Base-by-base conservation (phyloP, 2,797 vertebrate genomes). In the Glossophaga mutica region DNA sequence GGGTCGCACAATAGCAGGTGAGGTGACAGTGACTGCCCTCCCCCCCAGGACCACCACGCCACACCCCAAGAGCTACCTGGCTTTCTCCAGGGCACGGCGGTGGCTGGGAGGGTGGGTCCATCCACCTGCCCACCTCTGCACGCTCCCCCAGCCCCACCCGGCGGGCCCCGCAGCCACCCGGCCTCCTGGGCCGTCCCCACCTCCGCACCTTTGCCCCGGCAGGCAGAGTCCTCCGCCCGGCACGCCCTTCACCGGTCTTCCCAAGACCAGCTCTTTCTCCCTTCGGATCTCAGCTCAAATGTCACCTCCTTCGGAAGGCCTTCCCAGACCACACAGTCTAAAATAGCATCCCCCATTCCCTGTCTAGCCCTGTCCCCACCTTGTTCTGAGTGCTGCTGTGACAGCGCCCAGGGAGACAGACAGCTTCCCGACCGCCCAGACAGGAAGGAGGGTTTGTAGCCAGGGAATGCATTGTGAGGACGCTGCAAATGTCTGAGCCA, bases 401-500 rank as follows among this genome's bases (percentile, higher is more conserved):
- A 15, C 39, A 14, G 21, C 18, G 21, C 26, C 6, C 1, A 55
- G 24, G 34, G 1, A 11, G 48, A 26, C 9, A 57, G 37, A 14
- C 29, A 15, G 10, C 46, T 32, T 3, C 55, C 59, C 3, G 0
- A 19, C 24, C 18, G 1, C 57, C 29, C 0, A 0, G 2, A 7
- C 16, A 9, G 52, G 57, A 12, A 59, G 9, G 57, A 59, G 57
- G 24, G 10, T 12, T 2, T 59, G 57, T 26, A 29, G 57, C 57
- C 55, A 3, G 16, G 57, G 24, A 59, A 12, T 5, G 57, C 12
- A 2, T 24, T 59, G 16, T 16, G 11, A 39, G 3, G 1, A 3
- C 9, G n/a, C 67, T 32, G 34, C 0, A 5, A 5, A 4, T 6
- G 44, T n/a, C 26, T 48, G 32, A 70, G 7, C 29, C 74, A 42